These are phyloP conservation scores for Thecocarcelia acutangulata DNA, from an alignment of 2,888 invertebrate genomes.

Conservation along the genomic window DNA sequence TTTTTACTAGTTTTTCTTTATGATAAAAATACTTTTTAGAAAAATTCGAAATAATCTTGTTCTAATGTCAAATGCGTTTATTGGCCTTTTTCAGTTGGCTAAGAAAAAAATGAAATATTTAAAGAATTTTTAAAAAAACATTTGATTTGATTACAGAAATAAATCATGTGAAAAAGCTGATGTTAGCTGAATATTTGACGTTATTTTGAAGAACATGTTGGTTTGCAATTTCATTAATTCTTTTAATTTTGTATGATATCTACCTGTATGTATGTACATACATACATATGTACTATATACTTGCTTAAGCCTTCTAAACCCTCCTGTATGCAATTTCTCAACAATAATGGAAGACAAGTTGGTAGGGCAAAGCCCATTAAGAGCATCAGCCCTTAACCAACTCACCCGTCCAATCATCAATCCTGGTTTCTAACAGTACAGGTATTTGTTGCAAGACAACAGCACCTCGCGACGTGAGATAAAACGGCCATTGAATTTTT, in stretches of 20 bases:
- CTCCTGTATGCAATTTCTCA: too few relatives aligned
- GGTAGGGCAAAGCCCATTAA: too few relatives aligned
- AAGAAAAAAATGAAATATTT: constrained; percentile 21
- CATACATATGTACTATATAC: too few relatives aligned
- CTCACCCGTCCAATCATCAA: too few relatives aligned
- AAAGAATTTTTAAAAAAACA: constrained; percentile 29
- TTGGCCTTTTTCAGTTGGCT: constrained; percentile 68
- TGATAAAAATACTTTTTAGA: constrained; percentile 6
- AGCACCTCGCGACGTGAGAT: too few relatives aligned
- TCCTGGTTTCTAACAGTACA: too few relatives aligned
- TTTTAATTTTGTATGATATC: background rate
- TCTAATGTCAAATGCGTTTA: constrained; percentile 72
- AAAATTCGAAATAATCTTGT: constrained; percentile 21
- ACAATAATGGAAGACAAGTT: too few relatives aligned
- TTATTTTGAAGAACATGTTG: background rate
- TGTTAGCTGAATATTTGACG: constrained; percentile 1
- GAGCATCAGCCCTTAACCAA: too few relatives aligned
- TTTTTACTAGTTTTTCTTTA: background rate
- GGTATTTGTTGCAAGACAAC: too few relatives aligned
- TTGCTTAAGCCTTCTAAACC: too few relatives aligned
- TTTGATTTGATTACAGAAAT: background rate
- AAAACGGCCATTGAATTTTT: too few relatives aligned
- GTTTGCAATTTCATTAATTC: background rate
- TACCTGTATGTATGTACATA: too few relatives aligned
- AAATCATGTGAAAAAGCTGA: constrained; percentile 24